Base-by-base conservation (phyloP, 2,888 invertebrate genomes). In the Altica lythri region DNA sequence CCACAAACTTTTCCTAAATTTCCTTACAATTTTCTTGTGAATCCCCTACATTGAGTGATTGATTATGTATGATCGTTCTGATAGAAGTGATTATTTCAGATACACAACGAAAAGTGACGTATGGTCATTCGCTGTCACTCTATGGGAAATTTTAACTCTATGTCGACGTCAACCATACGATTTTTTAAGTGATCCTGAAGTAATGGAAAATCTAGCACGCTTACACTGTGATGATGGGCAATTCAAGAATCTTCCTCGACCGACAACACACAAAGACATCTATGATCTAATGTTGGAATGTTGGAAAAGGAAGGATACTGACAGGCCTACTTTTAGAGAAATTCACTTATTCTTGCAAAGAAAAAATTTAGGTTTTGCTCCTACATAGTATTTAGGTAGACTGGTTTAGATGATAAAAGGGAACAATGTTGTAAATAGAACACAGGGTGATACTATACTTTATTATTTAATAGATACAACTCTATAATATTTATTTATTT, bases 101-200 rank as follows among this genome's bases (percentile, higher is more conserved):
- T 93, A 93, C 76, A 90, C 93, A 47, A 91, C 91, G 54, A 90
- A 91, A 76, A 90, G 89, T 70, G 94, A 95, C 75, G 91, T 92
- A 1, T 95, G 94, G 93, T 85, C 92, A 9, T 94, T 92, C 75
- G 94, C 88, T 0, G 90, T 94, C 13, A 90, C 91, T 0, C 78
- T 94, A 40, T 90, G 92, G 86, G 94, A 95, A 77, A 86, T 95
- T 53, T 81, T 92, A 68, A 87, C 88, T 6, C 80, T 88, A 48
- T 90, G 91, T 63, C 80, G 89, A 40, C 83, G 88, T 45, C 83
- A 85, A 55, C 94, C 94, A 0, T 93, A 86, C 75, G 86, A 88
- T 50, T 83, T 86, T 55, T 74, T 90, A 61, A 82, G 83, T 10
- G 91, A 94, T 72, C 82, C 84, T 47, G 86, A 90, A 78, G 88